phyloP scores from a whole-genome alignment of 2,888 invertebrate genomes.

The Lacanobia wlatinum region DNA sequence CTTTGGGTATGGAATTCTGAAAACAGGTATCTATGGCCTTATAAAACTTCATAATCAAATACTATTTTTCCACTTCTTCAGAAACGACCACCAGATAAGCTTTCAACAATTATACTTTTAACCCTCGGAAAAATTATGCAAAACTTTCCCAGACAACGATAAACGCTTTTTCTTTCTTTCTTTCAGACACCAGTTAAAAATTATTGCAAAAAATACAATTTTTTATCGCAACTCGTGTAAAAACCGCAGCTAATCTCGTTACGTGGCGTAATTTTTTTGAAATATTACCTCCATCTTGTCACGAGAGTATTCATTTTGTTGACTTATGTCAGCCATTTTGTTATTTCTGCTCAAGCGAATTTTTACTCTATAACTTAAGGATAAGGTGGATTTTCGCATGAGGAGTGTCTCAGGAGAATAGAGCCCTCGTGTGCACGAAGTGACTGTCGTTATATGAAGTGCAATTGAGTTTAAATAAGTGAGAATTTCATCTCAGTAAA shows the following conservation, averaged over 20 bases:
- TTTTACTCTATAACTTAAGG: conserved; percentile 1
- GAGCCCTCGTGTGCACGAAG: conserved; percentile 55
- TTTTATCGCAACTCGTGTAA: conserved; percentile 66
- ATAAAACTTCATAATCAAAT: neutral
- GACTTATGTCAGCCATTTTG: conserved; percentile 70
- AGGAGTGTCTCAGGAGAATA: conserved; percentile 34
- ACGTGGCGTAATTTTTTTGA: conserved; percentile 77
- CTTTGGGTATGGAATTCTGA: too few species aligned
- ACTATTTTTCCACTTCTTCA: neutral
- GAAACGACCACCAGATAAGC: conserved; percentile 1
- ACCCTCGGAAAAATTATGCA: conserved; percentile 8
- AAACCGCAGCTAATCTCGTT: conserved; percentile 77
- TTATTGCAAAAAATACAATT: conserved; percentile 58
- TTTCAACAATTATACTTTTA: conserved; percentile 13
- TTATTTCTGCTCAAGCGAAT: conserved; percentile 20
- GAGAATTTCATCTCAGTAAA: conserved; percentile 56
- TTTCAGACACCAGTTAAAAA: conserved; percentile 24
- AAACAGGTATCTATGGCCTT: too few species aligned
- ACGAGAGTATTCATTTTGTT: conserved; percentile 76
- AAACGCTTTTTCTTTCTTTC: too few species aligned
- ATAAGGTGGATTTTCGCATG: conserved; percentile 35
- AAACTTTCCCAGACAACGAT: too few species aligned
- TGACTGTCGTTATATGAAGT: conserved; percentile 58
- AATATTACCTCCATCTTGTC: conserved; percentile 78
- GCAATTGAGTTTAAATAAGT: conserved; percentile 63